Evolutionary conservation across 2,888 invertebrate genomes (phyloP).

Genomic region (Drymonia ruficornis): DNA sequence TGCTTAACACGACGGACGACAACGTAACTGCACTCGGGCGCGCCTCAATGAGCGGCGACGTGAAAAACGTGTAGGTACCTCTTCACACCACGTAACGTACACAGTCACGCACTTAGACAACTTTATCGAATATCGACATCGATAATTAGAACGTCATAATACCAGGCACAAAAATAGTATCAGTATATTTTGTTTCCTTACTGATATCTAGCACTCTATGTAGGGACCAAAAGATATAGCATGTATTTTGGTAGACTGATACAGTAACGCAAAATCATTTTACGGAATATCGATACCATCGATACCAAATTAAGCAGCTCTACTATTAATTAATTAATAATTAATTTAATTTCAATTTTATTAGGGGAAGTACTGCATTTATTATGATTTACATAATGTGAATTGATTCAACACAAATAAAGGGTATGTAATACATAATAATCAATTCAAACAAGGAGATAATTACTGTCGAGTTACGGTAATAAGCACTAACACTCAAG

Average conservation of each 20-base stretch:
- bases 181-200: too few species aligned
- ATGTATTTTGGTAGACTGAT: too few species aligned
- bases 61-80: slow-evolving; percentile 55
- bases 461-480: not conserved
- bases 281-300: too few species aligned
- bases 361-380: too few species aligned
- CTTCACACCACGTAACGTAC: slow-evolving; percentile 42
- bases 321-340: too few species aligned
- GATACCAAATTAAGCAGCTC: too few species aligned
- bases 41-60: slow-evolving; percentile 2
- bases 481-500: slow-evolving; percentile 4
- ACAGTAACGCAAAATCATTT: too few species aligned
- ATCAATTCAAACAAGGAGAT: not conserved
- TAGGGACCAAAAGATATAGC: too few species aligned
- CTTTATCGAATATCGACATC: slow-evolving; percentile 8
- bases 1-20: not conserved
- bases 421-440: slow-evolving; percentile 7
- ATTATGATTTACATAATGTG: slow-evolving; percentile 7
- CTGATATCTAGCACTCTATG: too few species aligned
- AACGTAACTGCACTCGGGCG: not conserved
- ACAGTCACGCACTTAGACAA: slow-evolving; percentile 25
- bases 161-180: slow-evolving; percentile 7
- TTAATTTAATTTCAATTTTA: too few species aligned
- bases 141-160: not conserved
- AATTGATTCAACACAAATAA: slow-evolving; percentile 16